A percentile compares a stretch with the other conserved stretches of the same genome.
Conservation (phyloP, 64 coral and sea anemone genomes). For the Dendronephthya gigantea region DNA sequence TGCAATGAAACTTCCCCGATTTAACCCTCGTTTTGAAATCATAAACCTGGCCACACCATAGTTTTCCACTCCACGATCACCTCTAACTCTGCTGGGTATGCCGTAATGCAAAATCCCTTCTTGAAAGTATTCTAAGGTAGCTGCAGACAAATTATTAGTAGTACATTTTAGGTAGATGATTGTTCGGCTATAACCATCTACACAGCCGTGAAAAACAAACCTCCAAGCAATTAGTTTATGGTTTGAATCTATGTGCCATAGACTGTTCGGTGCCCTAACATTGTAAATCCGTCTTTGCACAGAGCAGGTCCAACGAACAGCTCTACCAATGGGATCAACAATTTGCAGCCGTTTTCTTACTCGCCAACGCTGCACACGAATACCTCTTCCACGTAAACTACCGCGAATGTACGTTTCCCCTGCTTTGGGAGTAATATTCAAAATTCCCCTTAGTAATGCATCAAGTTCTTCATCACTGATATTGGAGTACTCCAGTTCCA, state of each 20-base stretch:
- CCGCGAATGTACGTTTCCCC: neutral
- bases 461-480: neutral
- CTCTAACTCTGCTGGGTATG: too few relatives aligned
- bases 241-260: too few relatives aligned
- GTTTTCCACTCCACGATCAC: constrained; percentile 10
- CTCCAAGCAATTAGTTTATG: too few relatives aligned
- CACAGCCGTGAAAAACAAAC: too few relatives aligned
- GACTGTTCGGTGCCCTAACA: too few relatives aligned
- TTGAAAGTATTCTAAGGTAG: too few relatives aligned
- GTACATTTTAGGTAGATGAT: constrained; percentile 6
- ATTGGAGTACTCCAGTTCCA: neutral
- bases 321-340: too few relatives aligned
- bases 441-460: neutral
- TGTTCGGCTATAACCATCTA: neutral
- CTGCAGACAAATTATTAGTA: constrained; percentile 7
- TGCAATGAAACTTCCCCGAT: constrained; percentile 7
- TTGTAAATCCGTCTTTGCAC: too few relatives aligned
- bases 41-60: neutral
- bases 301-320: too few relatives aligned
- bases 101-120: too few relatives aligned
- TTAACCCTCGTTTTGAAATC: neutral
- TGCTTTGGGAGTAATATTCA: neutral
- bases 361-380: neutral
- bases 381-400: neutral
- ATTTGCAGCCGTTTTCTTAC: neutral